A percentile compares a stretch with the other conserved stretches of the same genome.
phyloP scores from a whole-genome alignment of 2,888 invertebrate genomes.

The Patella caerulea region DNA sequence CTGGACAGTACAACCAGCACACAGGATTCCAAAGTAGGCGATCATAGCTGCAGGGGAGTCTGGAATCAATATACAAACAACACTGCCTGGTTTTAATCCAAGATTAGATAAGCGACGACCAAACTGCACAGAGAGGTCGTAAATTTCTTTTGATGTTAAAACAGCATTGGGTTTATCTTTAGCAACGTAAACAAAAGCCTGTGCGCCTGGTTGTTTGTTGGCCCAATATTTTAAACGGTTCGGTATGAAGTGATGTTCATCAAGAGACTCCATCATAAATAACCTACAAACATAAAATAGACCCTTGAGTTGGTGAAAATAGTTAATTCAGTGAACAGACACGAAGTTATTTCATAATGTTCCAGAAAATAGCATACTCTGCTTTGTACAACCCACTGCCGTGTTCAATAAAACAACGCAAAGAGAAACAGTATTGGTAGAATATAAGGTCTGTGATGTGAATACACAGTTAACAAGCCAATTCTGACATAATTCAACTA shows the following conservation, averaged over 20 bases:
- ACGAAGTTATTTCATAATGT: no score
- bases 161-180: neutral
- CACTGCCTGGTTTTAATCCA: slow-evolving; percentile 9
- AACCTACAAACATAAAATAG: no score
- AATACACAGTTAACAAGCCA: no score
- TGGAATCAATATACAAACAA: slow-evolving; percentile 15
- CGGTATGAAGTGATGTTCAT: neutral
- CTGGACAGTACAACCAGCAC: slow-evolving; percentile 11
- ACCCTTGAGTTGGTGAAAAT: no score
- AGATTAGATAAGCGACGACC: slow-evolving; percentile 12
- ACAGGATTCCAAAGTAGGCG: slow-evolving; percentile 15
- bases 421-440: no score
- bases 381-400: no score
- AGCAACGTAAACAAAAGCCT: slow-evolving; percentile 14
- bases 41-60: slow-evolving; percentile 13
- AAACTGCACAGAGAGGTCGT: neutral
- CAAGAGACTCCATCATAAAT: no score
- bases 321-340: no score
- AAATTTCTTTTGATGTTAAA: slow-evolving; percentile 17
- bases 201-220: neutral
- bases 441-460: no score
- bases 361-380: no score
- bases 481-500: no score
- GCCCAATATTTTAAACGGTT: slow-evolving; percentile 14
- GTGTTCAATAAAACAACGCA: no score